Evolutionary conservation across 2,797 vertebrate species (phyloP), one percentile per base, ranked within the genome.

Genomic region (Steatocranus sp.): DNA sequence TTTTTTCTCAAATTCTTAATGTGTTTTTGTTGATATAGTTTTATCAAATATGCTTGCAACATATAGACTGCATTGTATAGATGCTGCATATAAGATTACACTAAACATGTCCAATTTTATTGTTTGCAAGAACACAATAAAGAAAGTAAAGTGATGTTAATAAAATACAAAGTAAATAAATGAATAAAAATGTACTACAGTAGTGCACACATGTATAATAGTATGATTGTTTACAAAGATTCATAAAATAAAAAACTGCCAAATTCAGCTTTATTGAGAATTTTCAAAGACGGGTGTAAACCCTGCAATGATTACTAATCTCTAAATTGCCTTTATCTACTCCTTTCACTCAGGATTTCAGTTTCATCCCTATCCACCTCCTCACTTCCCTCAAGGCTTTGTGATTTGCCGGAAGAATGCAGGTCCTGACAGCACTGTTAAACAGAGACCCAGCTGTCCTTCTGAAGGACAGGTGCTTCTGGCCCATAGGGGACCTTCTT

Each of bases 401-500:
- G 80, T 84, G 86, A 91, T 91, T 83, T 90, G 82, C 90, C 48
- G 86, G 80, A 75, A 61, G 84, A 79, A 30, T 58, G 11, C 20
- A 3, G 12, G 63, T 58, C 81, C 82, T 91, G 93, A 94, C 92
- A 92, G 91, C 85, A 75, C 83, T 53, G 84, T 79, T 84, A 80
- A 63, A 76, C 66, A 11, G 51, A 79, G 81, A 80, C 51, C 48
- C 58, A 18, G 76, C 83, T 51, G 82, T 91, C 91, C 86, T 77
- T 89, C 76, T 87, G 91, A 92, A 93, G 91, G 92, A 89, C 90
- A 88, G 92, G 78, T 80, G 81, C 86, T 48, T 78, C 49, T 38
- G 68, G 56, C n/a, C 89, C 82, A 81, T 25, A 1, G 56, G 83
- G 82, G 76, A 76, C 79, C 54, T 36, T 23, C 50, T 70, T 51